Evolutionary conservation across 1,140 invertebrate genomes (phyloP).

Genomic region (Batillaria attramentaria): DNA sequence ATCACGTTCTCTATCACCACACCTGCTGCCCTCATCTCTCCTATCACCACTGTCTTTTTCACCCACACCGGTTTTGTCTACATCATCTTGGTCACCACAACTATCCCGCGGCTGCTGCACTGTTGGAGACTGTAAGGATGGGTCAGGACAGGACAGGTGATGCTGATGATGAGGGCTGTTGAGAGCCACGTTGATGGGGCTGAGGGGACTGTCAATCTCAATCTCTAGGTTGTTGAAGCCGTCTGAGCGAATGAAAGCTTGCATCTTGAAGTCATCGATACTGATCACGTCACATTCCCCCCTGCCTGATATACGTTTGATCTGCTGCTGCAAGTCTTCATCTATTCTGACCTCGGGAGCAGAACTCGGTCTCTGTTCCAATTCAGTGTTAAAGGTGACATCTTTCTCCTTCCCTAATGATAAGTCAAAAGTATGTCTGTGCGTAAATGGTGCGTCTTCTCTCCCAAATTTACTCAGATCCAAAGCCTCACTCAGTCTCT

Average conservation of each 20-base stretch:
- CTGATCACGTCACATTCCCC: slow-evolving; percentile 59
- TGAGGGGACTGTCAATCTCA: slow-evolving; percentile 53
- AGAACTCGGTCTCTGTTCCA: not conserved
- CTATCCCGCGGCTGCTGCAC: too few species aligned
- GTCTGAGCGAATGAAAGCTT: slow-evolving; percentile 60
- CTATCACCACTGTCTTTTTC: not conserved
- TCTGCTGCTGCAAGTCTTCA: slow-evolving; percentile 32
- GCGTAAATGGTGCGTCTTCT: not conserved
- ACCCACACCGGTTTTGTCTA: slow-evolving; percentile 4
- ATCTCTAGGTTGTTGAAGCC: slow-evolving; percentile 63
- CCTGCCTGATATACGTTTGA: slow-evolving; percentile 20
- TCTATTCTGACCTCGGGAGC: slow-evolving; percentile 18
- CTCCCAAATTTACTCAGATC: not conserved
- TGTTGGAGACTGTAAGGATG: not conserved
- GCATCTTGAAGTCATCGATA: slow-evolving; percentile 63
- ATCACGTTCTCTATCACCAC: not conserved
- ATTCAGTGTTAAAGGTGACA: not conserved
- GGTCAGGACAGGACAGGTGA: not conserved
- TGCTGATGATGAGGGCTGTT: slow-evolving; percentile 11
- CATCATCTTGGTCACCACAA: not conserved
- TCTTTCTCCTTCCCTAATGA: slow-evolving; percentile 9
- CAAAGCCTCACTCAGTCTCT: not conserved
- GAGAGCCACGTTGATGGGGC: slow-evolving; percentile 26
- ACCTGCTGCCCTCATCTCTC: slow-evolving; percentile 3
- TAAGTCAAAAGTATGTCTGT: not conserved